Conservation (phyloP, 2,113 vertebrate genomes). For the Puntigrus tetrazona region DNA sequence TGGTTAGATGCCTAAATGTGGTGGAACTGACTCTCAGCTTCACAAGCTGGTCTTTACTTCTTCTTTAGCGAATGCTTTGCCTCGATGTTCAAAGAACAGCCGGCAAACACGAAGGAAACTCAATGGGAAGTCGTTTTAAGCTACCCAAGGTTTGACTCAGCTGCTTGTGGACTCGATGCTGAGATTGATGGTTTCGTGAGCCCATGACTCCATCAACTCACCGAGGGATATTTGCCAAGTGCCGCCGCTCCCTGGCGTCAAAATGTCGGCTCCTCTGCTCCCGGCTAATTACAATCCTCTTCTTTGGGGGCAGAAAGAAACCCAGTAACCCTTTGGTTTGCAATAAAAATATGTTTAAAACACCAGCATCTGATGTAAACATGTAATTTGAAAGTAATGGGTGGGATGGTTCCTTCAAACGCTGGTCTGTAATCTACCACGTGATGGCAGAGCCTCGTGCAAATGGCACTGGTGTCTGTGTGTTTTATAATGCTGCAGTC, state of each 20-base stretch:
- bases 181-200: not conserved
- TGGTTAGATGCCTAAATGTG: not conserved
- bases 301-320: constrained; percentile 51
- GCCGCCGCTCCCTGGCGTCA: constrained; percentile 62
- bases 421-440: constrained; percentile 66
- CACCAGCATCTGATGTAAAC: constrained; percentile 60
- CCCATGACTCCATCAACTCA: constrained; percentile 37
- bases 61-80: not conserved
- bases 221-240: constrained; percentile 64
- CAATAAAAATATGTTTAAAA: constrained; percentile 65
- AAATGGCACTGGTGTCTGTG: constrained; percentile 47
- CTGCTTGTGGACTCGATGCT: not conserved
- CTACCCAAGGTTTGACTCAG: not conserved
- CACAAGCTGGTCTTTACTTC: not conserved
- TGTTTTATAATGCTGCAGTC: constrained; percentile 46
- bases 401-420: constrained; percentile 52
- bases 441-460: constrained; percentile 43
- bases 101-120: not conserved
- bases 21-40: not conserved
- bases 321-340: constrained; percentile 59
- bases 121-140: constrained; percentile 19
- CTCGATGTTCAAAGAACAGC: not conserved
- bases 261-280: constrained; percentile 54
- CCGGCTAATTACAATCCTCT: constrained; percentile 68
- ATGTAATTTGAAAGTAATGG: constrained; percentile 70